A percentile compares a stretch with the other conserved stretches of the same genome.
phyloP scores from a whole-genome alignment of 2,888 invertebrate species.

The Drosophila setosimentum region DNA sequence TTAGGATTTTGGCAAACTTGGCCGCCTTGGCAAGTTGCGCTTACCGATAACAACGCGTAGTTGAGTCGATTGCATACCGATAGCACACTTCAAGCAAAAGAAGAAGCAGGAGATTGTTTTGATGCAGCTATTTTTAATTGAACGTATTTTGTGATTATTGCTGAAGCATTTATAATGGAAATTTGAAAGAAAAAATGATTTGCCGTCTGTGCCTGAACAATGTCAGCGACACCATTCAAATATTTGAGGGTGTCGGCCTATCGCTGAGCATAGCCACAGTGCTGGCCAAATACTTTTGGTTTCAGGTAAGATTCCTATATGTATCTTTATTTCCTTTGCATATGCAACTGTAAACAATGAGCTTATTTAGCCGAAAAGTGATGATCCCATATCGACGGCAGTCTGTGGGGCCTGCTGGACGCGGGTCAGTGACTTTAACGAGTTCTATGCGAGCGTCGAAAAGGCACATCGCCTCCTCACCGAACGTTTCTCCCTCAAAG shows the following conservation, averaged over 20 bases:
- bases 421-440: conserved; percentile 76
- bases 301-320: conserved; percentile 73
- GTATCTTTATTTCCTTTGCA: background rate
- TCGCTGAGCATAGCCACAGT: conserved; percentile 78
- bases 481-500: conserved; percentile 73
- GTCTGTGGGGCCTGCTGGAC: conserved; percentile 82
- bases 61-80: conserved; percentile 13
- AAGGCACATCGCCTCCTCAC: conserved; percentile 81
- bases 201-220: conserved; percentile 83
- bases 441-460: conserved; percentile 77
- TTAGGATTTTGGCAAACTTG: background rate
- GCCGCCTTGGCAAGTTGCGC: background rate
- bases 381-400: conserved; percentile 81
- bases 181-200: conserved; percentile 72
- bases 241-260: conserved; percentile 78
- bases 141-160: conserved; percentile 14
- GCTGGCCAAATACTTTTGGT: conserved; percentile 84
- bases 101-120: conserved; percentile 49
- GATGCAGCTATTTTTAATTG: conserved; percentile 29
- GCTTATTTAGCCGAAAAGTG: conserved; percentile 61
- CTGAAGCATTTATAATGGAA: conserved; percentile 46
- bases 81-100: background rate
- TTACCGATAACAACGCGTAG: background rate
- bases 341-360: conserved; percentile 4
- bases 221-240: conserved; percentile 77